phyloP scores from a whole-genome alignment of 2,888 invertebrate species.

The Amphipyra tragopoginis region DNA sequence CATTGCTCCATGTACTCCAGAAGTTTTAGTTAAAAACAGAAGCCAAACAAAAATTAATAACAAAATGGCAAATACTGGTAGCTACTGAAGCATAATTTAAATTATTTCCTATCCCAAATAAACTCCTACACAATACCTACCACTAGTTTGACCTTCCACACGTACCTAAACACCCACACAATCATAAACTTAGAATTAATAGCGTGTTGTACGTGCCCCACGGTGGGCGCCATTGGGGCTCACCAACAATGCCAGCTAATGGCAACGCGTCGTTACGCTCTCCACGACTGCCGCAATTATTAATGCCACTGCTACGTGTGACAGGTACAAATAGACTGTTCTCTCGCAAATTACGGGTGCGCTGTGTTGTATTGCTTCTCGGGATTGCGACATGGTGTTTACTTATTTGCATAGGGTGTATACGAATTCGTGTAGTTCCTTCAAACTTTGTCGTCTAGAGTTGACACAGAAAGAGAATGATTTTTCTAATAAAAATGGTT shows the following conservation, averaged over 20 bases:
- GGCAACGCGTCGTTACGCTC: constrained; percentile 78
- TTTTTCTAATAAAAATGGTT: no score
- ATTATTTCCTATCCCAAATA: neutral
- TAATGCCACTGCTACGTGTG: constrained; percentile 50
- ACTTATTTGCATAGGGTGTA: no score
- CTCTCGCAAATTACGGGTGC: constrained; percentile 37
- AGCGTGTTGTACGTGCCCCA: constrained; percentile 61
- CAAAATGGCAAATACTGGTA: no score
- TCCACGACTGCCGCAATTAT: constrained; percentile 59
- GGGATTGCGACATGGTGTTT: neutral
- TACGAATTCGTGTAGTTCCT: no score
- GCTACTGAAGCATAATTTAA: neutral
- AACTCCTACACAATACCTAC: constrained; percentile 8
- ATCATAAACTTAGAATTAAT: constrained; percentile 46
- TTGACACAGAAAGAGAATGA: no score
- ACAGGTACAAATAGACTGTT: constrained; percentile 49
- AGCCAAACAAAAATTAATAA: no score
- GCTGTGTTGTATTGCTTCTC: constrained; percentile 14
- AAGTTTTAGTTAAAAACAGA: no score
- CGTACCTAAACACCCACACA: constrained; percentile 21
- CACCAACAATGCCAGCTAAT: constrained; percentile 79
- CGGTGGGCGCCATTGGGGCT: constrained; percentile 73
- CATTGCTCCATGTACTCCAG: no score
- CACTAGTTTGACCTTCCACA: constrained; percentile 8
- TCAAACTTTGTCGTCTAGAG: no score